phyloP scores from a whole-genome alignment of 2,888 invertebrate genomes.

The Polietes domitor region DNA sequence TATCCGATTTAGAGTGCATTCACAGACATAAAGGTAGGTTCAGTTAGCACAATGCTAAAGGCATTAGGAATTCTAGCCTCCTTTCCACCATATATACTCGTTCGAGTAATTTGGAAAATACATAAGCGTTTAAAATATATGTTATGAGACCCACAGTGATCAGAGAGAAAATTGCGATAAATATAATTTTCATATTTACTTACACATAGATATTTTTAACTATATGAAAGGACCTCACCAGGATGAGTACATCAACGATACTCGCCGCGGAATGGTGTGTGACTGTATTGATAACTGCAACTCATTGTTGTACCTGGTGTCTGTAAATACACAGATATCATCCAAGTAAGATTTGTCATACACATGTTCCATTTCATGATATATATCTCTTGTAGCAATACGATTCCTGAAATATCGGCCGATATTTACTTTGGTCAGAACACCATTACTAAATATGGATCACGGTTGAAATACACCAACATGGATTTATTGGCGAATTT shows the following conservation, averaged over 20 bases:
- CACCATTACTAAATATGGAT: slow-evolving; percentile 79
- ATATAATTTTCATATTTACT: not conserved
- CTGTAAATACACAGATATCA: slow-evolving; percentile 68
- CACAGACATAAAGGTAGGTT: slow-evolving; percentile 70
- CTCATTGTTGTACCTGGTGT: slow-evolving; percentile 69
- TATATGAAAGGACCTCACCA: slow-evolving; percentile 69
- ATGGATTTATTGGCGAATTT: slow-evolving; percentile 80
- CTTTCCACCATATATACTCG: no score
- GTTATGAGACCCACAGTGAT: no score
- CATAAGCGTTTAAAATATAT: no score
- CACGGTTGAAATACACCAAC: slow-evolving; percentile 77
- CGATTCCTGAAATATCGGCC: slow-evolving; percentile 64
- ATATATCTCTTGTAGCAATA: slow-evolving; percentile 50
- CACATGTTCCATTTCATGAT: not conserved
- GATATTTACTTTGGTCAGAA: slow-evolving; percentile 79
- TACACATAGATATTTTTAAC: slow-evolving; percentile 70
- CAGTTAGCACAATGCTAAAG: no score
- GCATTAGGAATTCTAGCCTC: no score
- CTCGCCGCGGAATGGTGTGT: slow-evolving; percentile 73
- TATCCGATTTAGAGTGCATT: slow-evolving; percentile 73
- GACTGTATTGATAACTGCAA: slow-evolving; percentile 74
- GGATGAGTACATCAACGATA: slow-evolving; percentile 71
- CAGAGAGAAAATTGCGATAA: no score
- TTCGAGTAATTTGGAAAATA: not conserved
- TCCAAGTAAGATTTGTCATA: slow-evolving; percentile 50